phyloP scores from a whole-genome alignment of 2,797 vertebrate genomes.

The Hipposideros larvatus region DNA sequence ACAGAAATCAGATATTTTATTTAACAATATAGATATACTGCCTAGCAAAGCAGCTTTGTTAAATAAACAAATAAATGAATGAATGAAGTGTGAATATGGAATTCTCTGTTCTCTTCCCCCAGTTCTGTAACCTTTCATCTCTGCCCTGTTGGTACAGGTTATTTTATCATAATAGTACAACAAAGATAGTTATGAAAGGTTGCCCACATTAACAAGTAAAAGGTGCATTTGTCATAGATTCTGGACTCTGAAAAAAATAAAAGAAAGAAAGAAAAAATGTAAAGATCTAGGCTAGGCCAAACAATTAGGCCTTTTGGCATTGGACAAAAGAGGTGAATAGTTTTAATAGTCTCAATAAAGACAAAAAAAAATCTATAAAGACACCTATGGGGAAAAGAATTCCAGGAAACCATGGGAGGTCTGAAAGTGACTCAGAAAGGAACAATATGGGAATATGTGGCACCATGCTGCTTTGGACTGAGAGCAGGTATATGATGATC shows the following conservation, averaged over 20 bases:
- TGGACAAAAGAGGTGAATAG: background rate
- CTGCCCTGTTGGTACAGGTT: background rate
- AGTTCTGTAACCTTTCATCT: background rate
- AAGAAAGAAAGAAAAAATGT: background rate
- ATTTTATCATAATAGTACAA: background rate
- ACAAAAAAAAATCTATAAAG: background rate
- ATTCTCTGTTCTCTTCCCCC: background rate
- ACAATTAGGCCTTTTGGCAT: background rate
- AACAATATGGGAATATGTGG: background rate
- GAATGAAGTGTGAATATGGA: background rate
- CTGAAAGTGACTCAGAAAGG: background rate
- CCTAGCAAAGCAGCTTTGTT: slow-evolving; percentile 38
- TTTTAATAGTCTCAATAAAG: background rate
- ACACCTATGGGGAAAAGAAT: background rate
- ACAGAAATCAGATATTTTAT: slow-evolving; percentile 56
- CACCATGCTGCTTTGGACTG: background rate
- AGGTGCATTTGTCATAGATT: background rate
- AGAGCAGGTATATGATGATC: background rate
- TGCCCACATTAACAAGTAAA: slow-evolving; percentile 15
- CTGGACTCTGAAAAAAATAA: background rate
- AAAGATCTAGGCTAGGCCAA: background rate
- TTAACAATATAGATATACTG: slow-evolving; percentile 15
- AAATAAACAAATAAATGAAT: slow-evolving; percentile 24
- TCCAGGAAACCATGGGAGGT: background rate
- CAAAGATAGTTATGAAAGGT: background rate